Base-by-base conservation (phyloP, 2,113 vertebrate genomes). In the Bubo scandiacus region DNA sequence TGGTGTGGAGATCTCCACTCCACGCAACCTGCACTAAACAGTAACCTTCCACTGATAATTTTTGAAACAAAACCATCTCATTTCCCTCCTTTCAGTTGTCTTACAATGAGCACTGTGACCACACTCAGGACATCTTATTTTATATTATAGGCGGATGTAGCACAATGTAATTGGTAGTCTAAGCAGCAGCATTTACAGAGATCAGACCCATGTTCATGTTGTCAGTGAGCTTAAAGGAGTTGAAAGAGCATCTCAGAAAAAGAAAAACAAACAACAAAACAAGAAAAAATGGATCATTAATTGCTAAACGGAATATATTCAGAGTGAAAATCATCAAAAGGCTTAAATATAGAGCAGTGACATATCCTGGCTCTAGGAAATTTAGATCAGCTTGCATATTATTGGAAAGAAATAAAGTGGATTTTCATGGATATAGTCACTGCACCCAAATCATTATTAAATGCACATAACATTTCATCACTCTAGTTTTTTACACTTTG, bases 391-490 rank as follows among this genome's bases (percentile, higher is more conserved):
- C 8, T 75, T 82, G 16, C 2, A 45, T 92, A 32, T n/a, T 83
- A 74, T 38, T 62, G 22, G 32, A 83, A 88, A 54, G 58, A 92
- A 94, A 77, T 45, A 77, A 81, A 58, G 45, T 82, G 4, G 63
- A 66, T 93, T 95, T 96, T 92, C 40, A 80, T 70, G 34, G 58
- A 90, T 92, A 84, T 88, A 65, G 45, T 83, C 45, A 78, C 40
- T 73, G 63, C 22, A 77, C 7, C 5, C 19, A 86, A 86, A 86
- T 45, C 0, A 6, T 77, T 88, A 80, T 73, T 88, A 73, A 92
- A 80, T 49, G 45, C 5, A 34, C 11, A 20, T 49, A 86, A 58
- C 5, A 17, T 54, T 88, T 70, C 36, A 78, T 77, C 38, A 36
- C 16, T 57, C 7, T 81, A 59, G 26, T 43, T 92, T 45, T 93